phyloP scores from a whole-genome alignment of 2,797 vertebrate species.

The Sebastes matsubarae region DNA sequence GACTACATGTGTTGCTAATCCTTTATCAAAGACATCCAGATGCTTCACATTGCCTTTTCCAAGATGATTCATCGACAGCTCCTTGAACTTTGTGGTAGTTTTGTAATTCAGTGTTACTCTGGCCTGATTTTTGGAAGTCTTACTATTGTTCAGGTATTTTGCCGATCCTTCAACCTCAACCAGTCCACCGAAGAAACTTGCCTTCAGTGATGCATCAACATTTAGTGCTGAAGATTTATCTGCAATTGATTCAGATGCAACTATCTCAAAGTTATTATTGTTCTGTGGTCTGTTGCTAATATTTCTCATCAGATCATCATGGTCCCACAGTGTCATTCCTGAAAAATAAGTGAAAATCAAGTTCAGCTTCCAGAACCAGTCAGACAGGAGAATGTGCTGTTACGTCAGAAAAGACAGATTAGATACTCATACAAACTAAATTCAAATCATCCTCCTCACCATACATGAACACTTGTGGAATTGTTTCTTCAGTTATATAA shows the following conservation, averaged over 20 bases:
- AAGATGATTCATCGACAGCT: not conserved
- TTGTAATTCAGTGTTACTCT: not conserved
- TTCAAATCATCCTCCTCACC: too few species aligned
- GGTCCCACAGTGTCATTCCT: too few species aligned
- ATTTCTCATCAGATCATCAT: too few species aligned
- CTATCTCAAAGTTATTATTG: not conserved
- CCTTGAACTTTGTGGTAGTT: not conserved
- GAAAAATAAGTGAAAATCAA: too few species aligned
- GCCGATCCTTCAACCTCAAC: not conserved
- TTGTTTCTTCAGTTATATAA: too few species aligned
- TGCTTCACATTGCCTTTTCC: not conserved
- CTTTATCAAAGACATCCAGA: constrained; percentile 41
- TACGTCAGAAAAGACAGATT: too few species aligned
- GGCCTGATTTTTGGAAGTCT: not conserved
- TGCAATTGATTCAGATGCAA: not conserved
- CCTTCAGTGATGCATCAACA: not conserved
- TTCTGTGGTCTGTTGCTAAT: too few species aligned
- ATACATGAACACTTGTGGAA: too few species aligned
- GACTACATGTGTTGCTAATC: constrained; percentile 68
- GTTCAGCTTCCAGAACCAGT: too few species aligned
- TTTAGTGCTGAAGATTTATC: not conserved
- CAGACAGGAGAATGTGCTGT: too few species aligned
- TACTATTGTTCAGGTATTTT: not conserved
- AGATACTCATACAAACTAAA: too few species aligned
- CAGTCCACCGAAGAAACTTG: not conserved